Percentiles rank a stretch among this genome's conserved stretches.
Evolutionary conservation across 2,797 vertebrate species (phyloP).

Genomic region (Pseudomugil tenellus): DNA sequence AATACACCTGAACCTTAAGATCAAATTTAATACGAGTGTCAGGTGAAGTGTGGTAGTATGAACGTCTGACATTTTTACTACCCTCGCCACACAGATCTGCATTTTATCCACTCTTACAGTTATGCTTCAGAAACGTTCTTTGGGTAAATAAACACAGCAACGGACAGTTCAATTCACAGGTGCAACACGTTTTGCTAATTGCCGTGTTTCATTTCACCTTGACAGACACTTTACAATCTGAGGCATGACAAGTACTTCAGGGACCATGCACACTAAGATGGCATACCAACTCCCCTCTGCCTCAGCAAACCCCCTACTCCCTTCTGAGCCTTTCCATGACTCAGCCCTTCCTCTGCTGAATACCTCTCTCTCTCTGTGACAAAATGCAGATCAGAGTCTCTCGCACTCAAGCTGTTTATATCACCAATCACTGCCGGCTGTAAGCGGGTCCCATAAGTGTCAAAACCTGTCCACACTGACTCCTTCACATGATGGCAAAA

Average conservation of each 20-base stretch:
- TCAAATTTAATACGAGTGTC: slow-evolving; percentile 14
- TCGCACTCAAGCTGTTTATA: slow-evolving; percentile 75
- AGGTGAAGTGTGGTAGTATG: slow-evolving; percentile 1
- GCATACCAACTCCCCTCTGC: slow-evolving; percentile 58
- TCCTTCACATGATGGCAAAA: slow-evolving; percentile 58
- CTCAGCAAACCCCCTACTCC: slow-evolving; percentile 39
- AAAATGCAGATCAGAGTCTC: slow-evolving; percentile 77
- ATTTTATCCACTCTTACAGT: slow-evolving; percentile 23
- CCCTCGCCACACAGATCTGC: slow-evolving; percentile 44
- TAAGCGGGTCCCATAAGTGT: slow-evolving; percentile 71
- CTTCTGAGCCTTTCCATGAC: slow-evolving; percentile 74
- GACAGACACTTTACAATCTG: slow-evolving; percentile 76
- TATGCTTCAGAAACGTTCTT: slow-evolving; percentile 26
- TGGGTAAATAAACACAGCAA: slow-evolving; percentile 35
- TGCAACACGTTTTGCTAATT: slow-evolving; percentile 54
- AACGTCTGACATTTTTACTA: slow-evolving; percentile 36
- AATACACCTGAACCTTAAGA: slow-evolving; percentile 31
- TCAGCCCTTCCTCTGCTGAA: slow-evolving; percentile 72
- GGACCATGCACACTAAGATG: slow-evolving; percentile 51
- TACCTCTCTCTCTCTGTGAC: slow-evolving; percentile 69
- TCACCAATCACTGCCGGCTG: slow-evolving; percentile 68
- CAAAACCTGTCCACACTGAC: slow-evolving; percentile 71
- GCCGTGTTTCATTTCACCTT: slow-evolving; percentile 67
- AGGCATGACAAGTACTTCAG: slow-evolving; percentile 65
- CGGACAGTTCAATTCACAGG: slow-evolving; percentile 44